Evolutionary conservation across 2,888 invertebrate genomes (phyloP).

Genomic region (Oxyteleia sp.): DNA sequence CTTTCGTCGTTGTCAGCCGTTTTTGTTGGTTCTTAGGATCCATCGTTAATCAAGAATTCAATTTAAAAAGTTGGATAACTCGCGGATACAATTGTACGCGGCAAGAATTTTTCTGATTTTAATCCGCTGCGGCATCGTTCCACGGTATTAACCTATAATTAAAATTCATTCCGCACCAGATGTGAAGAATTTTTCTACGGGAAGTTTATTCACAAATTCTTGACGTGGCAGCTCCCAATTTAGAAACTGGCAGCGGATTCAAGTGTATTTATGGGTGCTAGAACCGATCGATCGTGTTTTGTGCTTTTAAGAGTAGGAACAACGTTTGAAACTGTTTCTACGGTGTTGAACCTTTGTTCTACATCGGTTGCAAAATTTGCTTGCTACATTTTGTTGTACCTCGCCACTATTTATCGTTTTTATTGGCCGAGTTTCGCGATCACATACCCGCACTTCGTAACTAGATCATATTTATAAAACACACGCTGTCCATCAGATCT

Average conservation of each 20-base stretch:
- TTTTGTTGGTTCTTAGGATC: too few species aligned
- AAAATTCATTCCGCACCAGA: slow-evolving; percentile 44
- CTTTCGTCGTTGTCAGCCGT: too few species aligned
- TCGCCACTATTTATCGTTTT: not conserved
- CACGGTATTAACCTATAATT: slow-evolving; percentile 38
- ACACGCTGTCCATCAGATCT: not conserved
- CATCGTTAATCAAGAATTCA: too few species aligned
- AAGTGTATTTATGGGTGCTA: slow-evolving; percentile 68
- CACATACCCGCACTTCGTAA: slow-evolving; percentile 2
- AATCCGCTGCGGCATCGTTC: not conserved
- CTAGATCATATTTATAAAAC: slow-evolving; percentile 8
- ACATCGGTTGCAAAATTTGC: not conserved
- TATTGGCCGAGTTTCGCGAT: not conserved
- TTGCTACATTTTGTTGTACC: not conserved
- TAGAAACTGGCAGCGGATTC: slow-evolving; percentile 67
- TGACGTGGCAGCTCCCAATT: slow-evolving; percentile 66
- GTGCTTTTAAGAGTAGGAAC: slow-evolving; percentile 49
- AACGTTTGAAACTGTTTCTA: slow-evolving; percentile 24
- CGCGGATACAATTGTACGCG: too few species aligned
- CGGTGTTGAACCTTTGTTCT: too few species aligned
- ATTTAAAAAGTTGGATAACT: too few species aligned
- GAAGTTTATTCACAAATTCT: slow-evolving; percentile 72
- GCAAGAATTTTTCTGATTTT: too few species aligned
- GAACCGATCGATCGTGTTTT: slow-evolving; percentile 69
- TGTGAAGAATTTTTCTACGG: slow-evolving; percentile 55